phyloP scores from a whole-genome alignment of 2,888 invertebrate genomes.

The Drosophila meridiana region DNA sequence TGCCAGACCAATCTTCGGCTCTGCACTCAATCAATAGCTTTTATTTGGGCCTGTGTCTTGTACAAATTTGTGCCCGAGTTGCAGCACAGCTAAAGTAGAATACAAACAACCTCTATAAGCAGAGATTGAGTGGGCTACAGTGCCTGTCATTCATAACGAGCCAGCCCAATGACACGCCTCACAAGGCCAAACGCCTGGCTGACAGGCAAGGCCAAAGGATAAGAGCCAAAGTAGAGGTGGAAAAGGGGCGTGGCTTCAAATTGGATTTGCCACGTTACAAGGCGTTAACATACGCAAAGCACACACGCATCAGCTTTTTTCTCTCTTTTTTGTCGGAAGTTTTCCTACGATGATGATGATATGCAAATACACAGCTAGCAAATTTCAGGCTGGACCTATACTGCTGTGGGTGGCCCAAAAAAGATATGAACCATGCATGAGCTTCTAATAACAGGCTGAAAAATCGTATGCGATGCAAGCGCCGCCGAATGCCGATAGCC shows the following conservation, averaged over 20 bases:
- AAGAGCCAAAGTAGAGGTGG: neutral
- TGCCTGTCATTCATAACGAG: constrained; percentile 37
- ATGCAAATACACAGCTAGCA: constrained; percentile 60
- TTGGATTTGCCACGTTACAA: constrained; percentile 74
- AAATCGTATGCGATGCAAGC: neutral
- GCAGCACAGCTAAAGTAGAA: constrained; percentile 27
- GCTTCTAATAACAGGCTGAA: constrained; percentile 11
- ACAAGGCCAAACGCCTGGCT: constrained; percentile 29
- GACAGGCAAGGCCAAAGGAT: neutral
- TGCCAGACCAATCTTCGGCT: neutral
- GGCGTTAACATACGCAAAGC: constrained; percentile 63
- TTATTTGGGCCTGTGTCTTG: constrained; percentile 3
- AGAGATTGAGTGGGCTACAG: constrained; percentile 26
- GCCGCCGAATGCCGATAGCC: constrained; percentile 33
- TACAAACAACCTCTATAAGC: constrained; percentile 12
- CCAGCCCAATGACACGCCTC: constrained; percentile 33
- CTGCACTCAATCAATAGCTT: constrained; percentile 10
- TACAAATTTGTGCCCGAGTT: constrained; percentile 28
- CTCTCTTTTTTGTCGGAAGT: neutral
- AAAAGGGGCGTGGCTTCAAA: constrained; percentile 46
- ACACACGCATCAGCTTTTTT: constrained; percentile 40
- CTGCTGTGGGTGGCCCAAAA: constrained; percentile 23
- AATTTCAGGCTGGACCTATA: constrained; percentile 40
- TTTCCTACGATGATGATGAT: constrained; percentile 48
- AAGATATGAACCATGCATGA: constrained; percentile 21